Evolutionary conservation across 2,113 vertebrate species (phyloP).

Genomic region (Aegithalos caudatus): DNA sequence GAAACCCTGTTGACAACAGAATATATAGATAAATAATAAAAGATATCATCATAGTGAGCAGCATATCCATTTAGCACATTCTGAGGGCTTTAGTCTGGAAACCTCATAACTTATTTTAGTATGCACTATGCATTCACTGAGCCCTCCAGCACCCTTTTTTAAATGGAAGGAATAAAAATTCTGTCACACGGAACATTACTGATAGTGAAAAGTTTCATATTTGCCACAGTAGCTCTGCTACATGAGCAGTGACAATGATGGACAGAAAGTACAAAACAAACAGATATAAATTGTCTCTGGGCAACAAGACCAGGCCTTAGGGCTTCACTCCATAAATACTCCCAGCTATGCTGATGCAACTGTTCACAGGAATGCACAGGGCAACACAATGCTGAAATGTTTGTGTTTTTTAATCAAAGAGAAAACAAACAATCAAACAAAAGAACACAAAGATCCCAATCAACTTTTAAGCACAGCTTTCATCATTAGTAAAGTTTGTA

Average conservation of each 20-base stretch:
- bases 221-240: not conserved
- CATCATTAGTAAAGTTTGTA: not conserved
- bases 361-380: not conserved
- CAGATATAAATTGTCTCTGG: conserved; percentile 31
- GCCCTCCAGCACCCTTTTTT: not conserved
- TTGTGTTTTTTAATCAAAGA: not conserved
- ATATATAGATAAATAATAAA: not conserved
- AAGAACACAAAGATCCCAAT: not conserved
- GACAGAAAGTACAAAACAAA: not conserved
- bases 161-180: not conserved
- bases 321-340: conserved; percentile 27
- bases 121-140: fast-evolving
- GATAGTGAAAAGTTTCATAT: not conserved
- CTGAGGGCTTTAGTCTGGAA: not conserved
- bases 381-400: not conserved
- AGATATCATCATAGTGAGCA: not conserved
- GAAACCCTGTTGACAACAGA: not conserved
- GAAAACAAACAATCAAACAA: not conserved
- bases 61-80: not conserved
- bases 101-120: not conserved
- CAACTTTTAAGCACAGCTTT: not conserved
- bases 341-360: conserved; percentile 19
- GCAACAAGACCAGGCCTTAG: conserved; percentile 18
- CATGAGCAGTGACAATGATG: not conserved
- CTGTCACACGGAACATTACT: not conserved